Conservation (phyloP, 1,140 invertebrate species). For the Plutomurus gul region DNA sequence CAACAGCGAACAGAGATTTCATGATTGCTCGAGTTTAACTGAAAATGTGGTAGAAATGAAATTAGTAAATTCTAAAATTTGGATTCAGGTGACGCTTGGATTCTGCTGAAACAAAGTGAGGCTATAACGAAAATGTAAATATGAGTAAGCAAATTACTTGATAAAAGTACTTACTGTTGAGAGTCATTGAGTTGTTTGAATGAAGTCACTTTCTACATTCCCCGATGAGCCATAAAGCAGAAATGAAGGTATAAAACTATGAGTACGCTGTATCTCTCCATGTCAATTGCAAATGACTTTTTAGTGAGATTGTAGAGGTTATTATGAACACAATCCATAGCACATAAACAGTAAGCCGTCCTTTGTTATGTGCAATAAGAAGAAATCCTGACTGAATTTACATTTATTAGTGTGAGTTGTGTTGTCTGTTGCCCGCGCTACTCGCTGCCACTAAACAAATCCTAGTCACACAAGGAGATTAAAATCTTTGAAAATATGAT, state of each 20-base stretch:
- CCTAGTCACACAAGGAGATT: too few relatives aligned
- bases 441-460: too few relatives aligned
- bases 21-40: too few relatives aligned
- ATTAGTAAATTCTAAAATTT: too few relatives aligned
- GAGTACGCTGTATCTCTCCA: neutral
- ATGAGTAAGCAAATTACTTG: neutral
- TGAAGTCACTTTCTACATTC: conserved; percentile 6
- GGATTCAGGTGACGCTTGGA: too few relatives aligned
- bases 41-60: too few relatives aligned
- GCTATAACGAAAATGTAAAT: too few relatives aligned
- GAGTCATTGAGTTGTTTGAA: conserved; percentile 25
- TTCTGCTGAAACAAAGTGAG: too few relatives aligned
- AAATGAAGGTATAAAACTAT: conserved; percentile 18
- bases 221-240: conserved; percentile 3
- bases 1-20: too few relatives aligned
- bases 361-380: neutral
- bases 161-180: neutral
- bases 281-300: conserved; percentile 26
- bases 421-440: too few relatives aligned
- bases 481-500: too few relatives aligned
- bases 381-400: neutral
- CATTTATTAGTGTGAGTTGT: too few relatives aligned
- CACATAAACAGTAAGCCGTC: neutral
- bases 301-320: conserved; percentile 25
- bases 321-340: conserved; percentile 14